Conservation (phyloP, 2,113 vertebrate genomes). For the Pygoscelis adeliae region DNA sequence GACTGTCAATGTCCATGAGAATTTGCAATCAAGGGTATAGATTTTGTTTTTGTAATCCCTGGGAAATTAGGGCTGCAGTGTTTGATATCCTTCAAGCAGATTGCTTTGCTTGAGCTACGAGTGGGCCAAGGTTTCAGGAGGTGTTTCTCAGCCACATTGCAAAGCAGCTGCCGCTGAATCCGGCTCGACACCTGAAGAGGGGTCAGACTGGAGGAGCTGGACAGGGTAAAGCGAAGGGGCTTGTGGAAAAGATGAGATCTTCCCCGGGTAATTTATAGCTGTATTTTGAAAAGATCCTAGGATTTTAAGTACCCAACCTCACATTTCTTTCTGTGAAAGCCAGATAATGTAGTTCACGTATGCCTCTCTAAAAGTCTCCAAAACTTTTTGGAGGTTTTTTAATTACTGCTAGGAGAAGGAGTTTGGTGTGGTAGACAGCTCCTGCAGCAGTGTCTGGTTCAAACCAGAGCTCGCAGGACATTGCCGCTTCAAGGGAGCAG, state of each 20-base stretch:
- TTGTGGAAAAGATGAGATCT: not conserved
- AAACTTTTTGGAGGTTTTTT: not conserved
- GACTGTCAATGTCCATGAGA: not conserved
- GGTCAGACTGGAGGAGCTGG: too few relatives aligned
- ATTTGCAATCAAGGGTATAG: not conserved
- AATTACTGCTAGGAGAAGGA: not conserved
- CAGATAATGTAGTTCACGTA: fast-evolving
- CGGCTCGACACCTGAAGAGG: too few relatives aligned
- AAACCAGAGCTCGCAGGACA: not conserved
- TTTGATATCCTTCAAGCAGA: not conserved
- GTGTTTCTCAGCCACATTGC: not conserved
- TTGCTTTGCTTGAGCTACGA: not conserved
- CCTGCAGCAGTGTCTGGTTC: not conserved
- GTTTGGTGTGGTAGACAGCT: not conserved
- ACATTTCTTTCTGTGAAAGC: not conserved
- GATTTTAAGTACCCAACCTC: not conserved
- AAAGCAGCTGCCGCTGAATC: too few relatives aligned
- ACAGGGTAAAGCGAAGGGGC: not conserved
- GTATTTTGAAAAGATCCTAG: fast-evolving
- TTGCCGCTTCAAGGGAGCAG: not conserved
- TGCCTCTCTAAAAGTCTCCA: fast-evolving
- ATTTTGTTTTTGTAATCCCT: fast-evolving
- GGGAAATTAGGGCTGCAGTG: not conserved
- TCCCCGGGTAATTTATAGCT: not conserved
- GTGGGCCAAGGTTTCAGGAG: not conserved